Conservation (phyloP, 2,113 vertebrate species). For the Pteronura brasiliensis region DNA sequence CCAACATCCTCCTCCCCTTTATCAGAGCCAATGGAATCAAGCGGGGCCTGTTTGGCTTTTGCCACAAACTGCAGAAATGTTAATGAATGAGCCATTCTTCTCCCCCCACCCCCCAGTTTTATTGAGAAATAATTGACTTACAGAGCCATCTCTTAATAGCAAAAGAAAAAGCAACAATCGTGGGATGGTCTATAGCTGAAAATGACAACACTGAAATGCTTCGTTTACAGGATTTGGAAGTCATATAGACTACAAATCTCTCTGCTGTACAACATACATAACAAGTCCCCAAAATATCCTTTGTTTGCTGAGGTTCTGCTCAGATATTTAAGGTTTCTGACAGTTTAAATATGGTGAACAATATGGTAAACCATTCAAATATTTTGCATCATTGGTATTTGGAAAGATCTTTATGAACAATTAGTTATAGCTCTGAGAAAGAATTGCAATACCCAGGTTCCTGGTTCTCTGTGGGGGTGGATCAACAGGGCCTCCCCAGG, state of each 20-base stretch:
- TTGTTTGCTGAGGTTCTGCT: constrained; percentile 75
- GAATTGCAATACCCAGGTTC: not conserved
- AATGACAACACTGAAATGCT: constrained; percentile 42
- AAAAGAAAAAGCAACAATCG: constrained; percentile 60
- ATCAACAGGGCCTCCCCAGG: not conserved
- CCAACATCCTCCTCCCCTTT: not conserved
- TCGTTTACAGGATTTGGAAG: constrained; percentile 43
- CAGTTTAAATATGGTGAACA: constrained; percentile 70
- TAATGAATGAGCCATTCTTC: constrained; percentile 51
- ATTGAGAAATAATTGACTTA: not conserved
- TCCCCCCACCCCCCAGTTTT: no score
- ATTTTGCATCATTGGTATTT: constrained; percentile 47
- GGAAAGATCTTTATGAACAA: constrained; percentile 61
- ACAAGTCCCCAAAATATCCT: constrained; percentile 67
- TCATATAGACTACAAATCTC: constrained; percentile 24
- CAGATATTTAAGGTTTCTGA: constrained; percentile 62
- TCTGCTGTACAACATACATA: constrained; percentile 58
- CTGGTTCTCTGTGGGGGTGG: not conserved
- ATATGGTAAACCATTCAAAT: constrained; percentile 57
- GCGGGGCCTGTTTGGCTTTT: constrained; percentile 66
- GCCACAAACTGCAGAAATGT: constrained; percentile 70
- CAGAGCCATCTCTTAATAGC: constrained; percentile 48
- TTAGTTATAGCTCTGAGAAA: constrained; percentile 47
- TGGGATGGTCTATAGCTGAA: constrained; percentile 66
- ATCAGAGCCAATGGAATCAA: constrained; percentile 65